A percentile compares a stretch with the other conserved stretches of the same genome.
These are phyloP conservation scores for Bombylius discolor DNA, from an alignment of 2,888 invertebrate species.

Conservation along the genomic window DNA sequence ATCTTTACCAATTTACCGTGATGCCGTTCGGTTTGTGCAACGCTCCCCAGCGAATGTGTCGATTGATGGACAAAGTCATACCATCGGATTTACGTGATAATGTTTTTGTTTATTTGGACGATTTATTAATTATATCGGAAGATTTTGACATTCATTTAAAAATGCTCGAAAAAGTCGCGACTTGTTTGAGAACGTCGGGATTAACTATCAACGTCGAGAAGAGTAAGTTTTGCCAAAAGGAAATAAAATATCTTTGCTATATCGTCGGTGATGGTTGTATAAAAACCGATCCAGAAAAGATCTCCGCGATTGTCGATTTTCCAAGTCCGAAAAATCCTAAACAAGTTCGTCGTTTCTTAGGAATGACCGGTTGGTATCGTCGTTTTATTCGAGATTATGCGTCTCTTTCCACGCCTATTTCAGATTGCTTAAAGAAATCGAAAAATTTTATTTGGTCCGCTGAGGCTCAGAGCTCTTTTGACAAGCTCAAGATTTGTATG, in stretches of 20 bases:
- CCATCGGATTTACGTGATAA: too few species aligned
- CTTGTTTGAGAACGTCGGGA: background rate
- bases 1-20: too few species aligned
- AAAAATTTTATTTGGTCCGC: too few species aligned
- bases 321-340: conserved; percentile 11
- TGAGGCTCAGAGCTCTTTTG: too few species aligned
- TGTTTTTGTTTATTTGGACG: too few species aligned
- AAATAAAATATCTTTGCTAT: conserved; percentile 4
- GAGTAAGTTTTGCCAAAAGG: background rate
- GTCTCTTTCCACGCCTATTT: conserved; percentile 1
- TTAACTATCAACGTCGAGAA: conserved; percentile 2
- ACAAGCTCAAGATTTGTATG: too few species aligned
- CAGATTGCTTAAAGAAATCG: too few species aligned
- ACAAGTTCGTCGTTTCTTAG: conserved; percentile 14
- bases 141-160: background rate
- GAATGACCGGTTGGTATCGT: conserved; percentile 15
- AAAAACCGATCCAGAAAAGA: too few species aligned
- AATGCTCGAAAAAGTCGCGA: background rate
- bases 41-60: too few species aligned
- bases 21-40: too few species aligned
- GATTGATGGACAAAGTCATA: too few species aligned
- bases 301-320: background rate
- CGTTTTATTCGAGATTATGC: conserved; percentile 13
- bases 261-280: background rate
- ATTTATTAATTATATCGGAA: background rate